Conservation (phyloP, 2,113 vertebrate species). For the Odocoileus virginianus region DNA sequence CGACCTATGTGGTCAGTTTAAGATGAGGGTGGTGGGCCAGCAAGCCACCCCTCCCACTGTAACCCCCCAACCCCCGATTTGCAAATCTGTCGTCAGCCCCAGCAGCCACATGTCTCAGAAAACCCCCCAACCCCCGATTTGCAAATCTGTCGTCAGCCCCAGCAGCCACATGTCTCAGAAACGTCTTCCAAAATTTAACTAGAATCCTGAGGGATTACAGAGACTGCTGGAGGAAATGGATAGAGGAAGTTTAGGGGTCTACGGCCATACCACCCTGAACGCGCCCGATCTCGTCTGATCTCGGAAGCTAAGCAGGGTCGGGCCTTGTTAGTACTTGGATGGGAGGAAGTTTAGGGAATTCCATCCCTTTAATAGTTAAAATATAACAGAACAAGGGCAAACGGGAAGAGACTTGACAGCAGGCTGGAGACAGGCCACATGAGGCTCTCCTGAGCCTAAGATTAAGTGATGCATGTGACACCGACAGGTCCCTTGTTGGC, state of each 20-base stretch:
- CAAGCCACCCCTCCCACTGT: accelerated
- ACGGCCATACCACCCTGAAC: too few relatives aligned
- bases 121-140: accelerated
- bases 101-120: background rate
- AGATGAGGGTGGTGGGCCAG: background rate
- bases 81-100: background rate
- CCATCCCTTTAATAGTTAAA: background rate
- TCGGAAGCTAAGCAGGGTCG: too few relatives aligned
- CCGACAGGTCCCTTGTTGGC: accelerated
- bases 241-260: background rate
- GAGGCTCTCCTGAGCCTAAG: background rate
- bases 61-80: accelerated
- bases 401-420: background rate
- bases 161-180: background rate
- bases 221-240: background rate
- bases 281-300: too few relatives aligned
- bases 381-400: background rate
- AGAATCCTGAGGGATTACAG: background rate
- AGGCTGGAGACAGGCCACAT: background rate
- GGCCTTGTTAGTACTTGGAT: too few relatives aligned
- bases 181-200: background rate
- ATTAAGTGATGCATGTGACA: background rate
- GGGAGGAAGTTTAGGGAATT: background rate
- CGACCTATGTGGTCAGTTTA: background rate
- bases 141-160: background rate